Base-by-base conservation (phyloP, 2,113 vertebrate genomes). In the Eudyptes chrysolophus region DNA sequence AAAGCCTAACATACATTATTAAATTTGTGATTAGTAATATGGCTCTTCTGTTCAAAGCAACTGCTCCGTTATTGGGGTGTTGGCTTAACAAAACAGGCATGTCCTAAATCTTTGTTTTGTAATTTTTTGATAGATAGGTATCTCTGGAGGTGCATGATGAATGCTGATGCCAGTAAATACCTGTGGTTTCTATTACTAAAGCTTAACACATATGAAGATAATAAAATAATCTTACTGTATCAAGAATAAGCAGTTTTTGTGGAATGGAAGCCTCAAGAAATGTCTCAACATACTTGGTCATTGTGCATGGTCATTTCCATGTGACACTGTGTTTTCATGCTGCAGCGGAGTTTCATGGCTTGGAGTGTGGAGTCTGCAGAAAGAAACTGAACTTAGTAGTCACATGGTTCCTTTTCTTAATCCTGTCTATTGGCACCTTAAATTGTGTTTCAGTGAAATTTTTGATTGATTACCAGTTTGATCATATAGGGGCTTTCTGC, bases 151-250 rank as follows among this genome's bases (percentile, higher is more conserved):
- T 69, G 83, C 75, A 46, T 27, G 7, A 71, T 3, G 42, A 69
- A 54, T 61, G 64, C 85, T 8, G 15, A 54, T 86, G 82, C 87
- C 70, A 58, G 32, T 76, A 77, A 93, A 96, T 96, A 51, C 87
- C 60, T 95, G 94, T 80, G 93, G 94, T 94, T 97, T 89, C 62
- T 79, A 5, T 96, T 96, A 64, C 74, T 93, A 93, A 96, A 79
- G 71, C 70, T 75, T 61, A 71, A 46, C n/a, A 20, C 29, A 84
- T 38, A 9, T 0, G 24, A 71, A 82, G 74, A 79, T 36, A 51
- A 32, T 77, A 14, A 52, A 84, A 51, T 34, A 19, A 65, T 61
- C 29, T 74, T 26, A 36, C 38, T 83, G 55, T 42, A 68, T 88
- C 30, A 52, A 25, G 79, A 92, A 60, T 34, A 57, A 83, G 75